Evolutionary conservation across 1,140 invertebrate species (phyloP).

Genomic region (Drosophila ficusphila): DNA sequence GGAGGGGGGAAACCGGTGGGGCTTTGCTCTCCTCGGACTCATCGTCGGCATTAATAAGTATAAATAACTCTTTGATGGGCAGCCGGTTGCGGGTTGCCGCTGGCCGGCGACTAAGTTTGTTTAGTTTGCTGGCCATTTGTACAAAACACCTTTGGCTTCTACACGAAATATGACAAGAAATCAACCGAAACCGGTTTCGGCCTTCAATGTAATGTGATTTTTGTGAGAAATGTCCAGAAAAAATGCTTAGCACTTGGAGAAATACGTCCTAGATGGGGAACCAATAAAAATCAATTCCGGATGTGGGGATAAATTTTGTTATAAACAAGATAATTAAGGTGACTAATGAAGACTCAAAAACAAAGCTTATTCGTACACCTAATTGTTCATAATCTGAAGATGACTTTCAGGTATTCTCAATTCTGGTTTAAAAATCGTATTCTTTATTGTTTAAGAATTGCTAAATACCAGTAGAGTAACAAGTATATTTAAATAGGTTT

Average conservation of each 20-base stretch:
- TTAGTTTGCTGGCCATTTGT: slow-evolving; percentile 72
- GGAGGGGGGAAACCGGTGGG: not conserved
- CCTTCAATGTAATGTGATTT: slow-evolving; percentile 41
- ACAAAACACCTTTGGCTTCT: slow-evolving; percentile 71
- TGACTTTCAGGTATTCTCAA: too few species aligned
- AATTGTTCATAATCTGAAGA: too few species aligned
- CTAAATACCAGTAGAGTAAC: too few species aligned
- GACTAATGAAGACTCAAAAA: too few species aligned
- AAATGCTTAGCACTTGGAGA: slow-evolving; percentile 12
- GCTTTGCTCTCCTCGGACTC: slow-evolving; percentile 15
- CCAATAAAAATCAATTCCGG: too few species aligned
- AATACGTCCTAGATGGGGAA: slow-evolving; percentile 1
- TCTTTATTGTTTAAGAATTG: too few species aligned
- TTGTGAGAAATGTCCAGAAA: slow-evolving; percentile 45
- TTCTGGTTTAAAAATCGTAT: too few species aligned
- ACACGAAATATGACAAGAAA: slow-evolving; percentile 64
- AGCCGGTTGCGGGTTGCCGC: slow-evolving; percentile 49
- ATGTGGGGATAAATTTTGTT: too few species aligned
- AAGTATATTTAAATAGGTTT: not conserved
- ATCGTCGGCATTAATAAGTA: slow-evolving; percentile 50
- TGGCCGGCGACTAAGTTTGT: slow-evolving; percentile 62
- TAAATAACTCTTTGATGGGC: slow-evolving; percentile 57
- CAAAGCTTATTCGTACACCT: too few species aligned
- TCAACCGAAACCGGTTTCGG: slow-evolving; percentile 64
- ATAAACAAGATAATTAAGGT: too few species aligned